Evolutionary conservation across 2,113 vertebrate species (phyloP), one percentile per base, ranked within the genome.

Genomic region (Microtus richardsoni): DNA sequence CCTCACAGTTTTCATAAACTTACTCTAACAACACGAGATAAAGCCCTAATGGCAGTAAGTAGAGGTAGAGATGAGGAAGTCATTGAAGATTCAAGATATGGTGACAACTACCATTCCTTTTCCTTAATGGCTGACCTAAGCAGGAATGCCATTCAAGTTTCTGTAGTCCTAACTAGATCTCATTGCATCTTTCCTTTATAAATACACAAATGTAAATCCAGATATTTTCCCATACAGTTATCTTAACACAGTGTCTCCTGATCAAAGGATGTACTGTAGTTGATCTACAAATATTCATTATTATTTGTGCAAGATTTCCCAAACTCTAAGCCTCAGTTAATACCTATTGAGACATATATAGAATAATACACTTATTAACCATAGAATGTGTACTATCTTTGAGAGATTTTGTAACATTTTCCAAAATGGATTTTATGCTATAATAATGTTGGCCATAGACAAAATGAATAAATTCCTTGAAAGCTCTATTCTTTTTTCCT

Each of bases 111-210:
- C 79, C 52, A 64, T 85, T 95, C 13, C 58, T 92, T 84, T 33
- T 89, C 49, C 41, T 47, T 78, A 71, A 33, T 79, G 16, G 17
- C 62, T 93, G 49, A 44, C 39, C 36, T 85, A 41, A 84, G 89
- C 84, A 85, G 49, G 47, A 78, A 84, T 93, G 62, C 33, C n/a
- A 85, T 78, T 77, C 60, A 70, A 33, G 2, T 93, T 41, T 84
- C 39, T 62, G 19, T 60, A n/a, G 58, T 89, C 78, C 90, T 89
- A 68, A 70, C 39, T 93, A 70, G 52, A 39, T 84, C 16, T 19
- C 39, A 68, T 39, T 95, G n/a, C 80, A 30, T 44, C 88, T 92
- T 91, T 41, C 47, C 71, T 95, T 93, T 89, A 52, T n/a, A 70
- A 90, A 93, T 86, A 22, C 24, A 64, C 33, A 86, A n/a, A 66